Conservation (phyloP, 35 echinoderm and acorn worm species). For the Lytechinus pictus region DNA sequence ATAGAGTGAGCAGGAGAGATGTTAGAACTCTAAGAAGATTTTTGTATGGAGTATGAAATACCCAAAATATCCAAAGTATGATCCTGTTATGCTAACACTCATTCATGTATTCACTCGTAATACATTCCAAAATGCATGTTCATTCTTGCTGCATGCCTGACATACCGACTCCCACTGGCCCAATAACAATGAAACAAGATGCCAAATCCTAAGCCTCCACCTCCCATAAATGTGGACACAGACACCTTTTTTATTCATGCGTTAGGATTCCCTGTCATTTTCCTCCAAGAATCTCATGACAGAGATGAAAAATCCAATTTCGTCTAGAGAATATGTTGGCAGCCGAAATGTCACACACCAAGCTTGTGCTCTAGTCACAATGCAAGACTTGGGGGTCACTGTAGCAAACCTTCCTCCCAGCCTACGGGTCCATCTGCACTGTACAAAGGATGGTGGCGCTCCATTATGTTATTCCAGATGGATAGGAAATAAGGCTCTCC, state of each 20-base stretch:
- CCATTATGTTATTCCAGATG: conserved; percentile 3
- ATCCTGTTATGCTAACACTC: not conserved
- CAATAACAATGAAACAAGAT: not conserved
- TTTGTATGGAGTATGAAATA: not conserved
- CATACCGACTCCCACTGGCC: not conserved
- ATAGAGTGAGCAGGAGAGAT: not conserved
- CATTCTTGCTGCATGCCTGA: not conserved
- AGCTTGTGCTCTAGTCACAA: not conserved
- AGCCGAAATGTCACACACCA: conserved; percentile 16
- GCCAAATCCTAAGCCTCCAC: not conserved
- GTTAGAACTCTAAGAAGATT: not conserved
- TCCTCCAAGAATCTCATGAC: not conserved
- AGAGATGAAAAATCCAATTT: not conserved
- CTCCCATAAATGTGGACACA: not conserved
- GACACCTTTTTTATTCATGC: not conserved
- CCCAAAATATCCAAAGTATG: not conserved
- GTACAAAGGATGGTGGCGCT: not conserved
- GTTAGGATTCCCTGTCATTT: not conserved
- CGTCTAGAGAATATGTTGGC: not conserved
- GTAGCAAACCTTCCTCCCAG: not conserved
- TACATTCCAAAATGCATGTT: not conserved
- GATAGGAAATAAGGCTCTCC: not conserved
- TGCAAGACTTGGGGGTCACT: not conserved
- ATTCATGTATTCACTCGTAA: not conserved
- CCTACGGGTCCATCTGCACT: not conserved